A percentile compares a stretch with the other conserved stretches of the same genome.
Evolutionary conservation across 2,113 vertebrate species (phyloP).

Genomic region (Corynorhinus townsendii): DNA sequence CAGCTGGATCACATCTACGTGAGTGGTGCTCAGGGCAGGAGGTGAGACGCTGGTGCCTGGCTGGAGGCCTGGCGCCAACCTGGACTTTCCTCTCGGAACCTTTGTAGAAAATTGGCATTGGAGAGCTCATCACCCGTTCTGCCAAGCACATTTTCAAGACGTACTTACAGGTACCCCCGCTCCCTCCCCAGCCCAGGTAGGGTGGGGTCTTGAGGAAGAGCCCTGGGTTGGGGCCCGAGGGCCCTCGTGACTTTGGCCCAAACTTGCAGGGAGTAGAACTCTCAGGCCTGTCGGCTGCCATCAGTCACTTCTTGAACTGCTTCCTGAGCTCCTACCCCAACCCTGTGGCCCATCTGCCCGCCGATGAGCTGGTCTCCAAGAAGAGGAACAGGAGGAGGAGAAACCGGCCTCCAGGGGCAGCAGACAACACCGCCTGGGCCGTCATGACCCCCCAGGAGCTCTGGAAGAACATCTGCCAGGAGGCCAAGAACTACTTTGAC

Average conservation of each 20-base stretch:
- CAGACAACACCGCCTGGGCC: constrained; percentile 96
- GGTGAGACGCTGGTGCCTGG: accelerated
- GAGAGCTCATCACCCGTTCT: constrained; percentile 95
- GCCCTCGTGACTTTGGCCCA: background rate
- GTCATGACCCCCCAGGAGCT: constrained; percentile 93
- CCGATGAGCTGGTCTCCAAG: constrained; percentile 95
- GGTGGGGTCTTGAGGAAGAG: background rate
- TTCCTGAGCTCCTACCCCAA: constrained; percentile 97
- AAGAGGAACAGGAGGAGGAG: constrained; percentile 94
- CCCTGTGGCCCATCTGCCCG: constrained; percentile 92
- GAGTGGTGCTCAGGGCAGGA: constrained; percentile 61
- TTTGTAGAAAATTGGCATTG: constrained; percentile 94
- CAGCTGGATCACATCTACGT: constrained; percentile 96
- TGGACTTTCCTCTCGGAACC: constrained; percentile 37
- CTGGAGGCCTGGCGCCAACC: background rate
- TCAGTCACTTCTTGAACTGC: constrained; percentile 99
- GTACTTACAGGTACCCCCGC: constrained; percentile 92
- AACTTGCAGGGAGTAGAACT: constrained; percentile 91
- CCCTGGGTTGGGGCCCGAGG: background rate
- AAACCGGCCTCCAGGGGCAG: constrained; percentile 89
- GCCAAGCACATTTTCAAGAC: constrained; percentile 99
- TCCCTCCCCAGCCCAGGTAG: background rate
- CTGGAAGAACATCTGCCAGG: constrained; percentile 94
- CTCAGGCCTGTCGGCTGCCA: constrained; percentile 94
- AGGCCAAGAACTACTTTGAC: constrained; percentile 93